Evolutionary conservation across 2,113 vertebrate genomes (phyloP).

Genomic region (Pterocles burchelli): DNA sequence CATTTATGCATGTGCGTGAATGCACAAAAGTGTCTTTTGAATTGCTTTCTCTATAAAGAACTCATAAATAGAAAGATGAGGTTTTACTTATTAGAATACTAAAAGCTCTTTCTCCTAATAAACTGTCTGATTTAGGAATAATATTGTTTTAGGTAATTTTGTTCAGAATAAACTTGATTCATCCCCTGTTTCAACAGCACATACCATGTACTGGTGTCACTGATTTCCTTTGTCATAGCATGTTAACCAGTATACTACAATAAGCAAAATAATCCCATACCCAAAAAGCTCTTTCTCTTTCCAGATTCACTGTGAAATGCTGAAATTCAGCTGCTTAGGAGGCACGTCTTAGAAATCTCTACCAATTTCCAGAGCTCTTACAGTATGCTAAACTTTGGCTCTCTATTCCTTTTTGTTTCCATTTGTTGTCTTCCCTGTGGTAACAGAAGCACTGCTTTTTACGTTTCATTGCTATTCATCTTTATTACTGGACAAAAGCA

Average conservation of each 20-base stretch:
- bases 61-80: background rate
- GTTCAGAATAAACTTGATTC: background rate
- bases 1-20: background rate
- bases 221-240: background rate
- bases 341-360: background rate
- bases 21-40: background rate
- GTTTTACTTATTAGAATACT: background rate
- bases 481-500: background rate
- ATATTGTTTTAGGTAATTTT: background rate
- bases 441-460: background rate
- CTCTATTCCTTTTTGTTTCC: background rate
- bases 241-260: background rate
- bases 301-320: background rate
- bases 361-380: background rate
- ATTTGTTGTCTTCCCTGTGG: background rate
- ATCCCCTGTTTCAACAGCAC: background rate
- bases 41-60: background rate
- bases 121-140: background rate
- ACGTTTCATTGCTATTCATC: background rate
- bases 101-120: background rate
- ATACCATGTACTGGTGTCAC: background rate
- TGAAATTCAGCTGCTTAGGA: background rate
- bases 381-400: background rate
- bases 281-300: background rate
- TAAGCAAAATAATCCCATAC: background rate